Base-by-base conservation (phyloP, 64 coral and sea anemone species). In the Acropora tenuis region DNA sequence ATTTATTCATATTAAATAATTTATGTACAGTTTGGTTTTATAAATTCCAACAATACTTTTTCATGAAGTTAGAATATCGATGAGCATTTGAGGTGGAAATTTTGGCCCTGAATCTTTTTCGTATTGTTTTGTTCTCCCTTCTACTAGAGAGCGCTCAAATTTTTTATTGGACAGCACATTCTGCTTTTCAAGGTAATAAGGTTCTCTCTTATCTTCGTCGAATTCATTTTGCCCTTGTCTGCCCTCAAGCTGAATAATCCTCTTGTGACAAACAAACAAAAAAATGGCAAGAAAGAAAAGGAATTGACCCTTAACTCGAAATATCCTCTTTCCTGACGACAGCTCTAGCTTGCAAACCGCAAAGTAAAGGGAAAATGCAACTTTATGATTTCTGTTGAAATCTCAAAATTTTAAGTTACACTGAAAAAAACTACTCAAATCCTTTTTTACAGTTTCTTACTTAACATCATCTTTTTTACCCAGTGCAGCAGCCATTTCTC, bases 381-480 rank as follows among this genome's bases (percentile, higher is more conserved):
- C 30, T 30, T 30, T 30, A 30, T 30, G 30, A 30, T 30, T 30
- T 30, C 30, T 30, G 30, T 30, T 30, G 30, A 30, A 30, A 30
- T 30, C 30, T 30, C 30, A 30, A 30, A 30, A 30, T 30, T 30
- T 30, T 0, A 30, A 30, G 30, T 30, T 30, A 30, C 30, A 30
- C 30, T 30, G 0, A 17, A 17, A 12, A 47, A 77, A 43, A 60
- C 3, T 12, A 82, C 45, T 85, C 9, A 67, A 69, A 13, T 69
- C 16, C 0, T 66, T 16, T 50, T 30, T 30, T 18, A 48, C 44
- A 48, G 18, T 85, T 69, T 85, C 82, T 85, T 85, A 85, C 82
- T 85, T 85, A 69, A 85, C n/a, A 63, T 42, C 79, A 85, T 69
- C 82, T 63, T 85, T 17, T 85, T 85, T 85, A 71, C 82, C 82